Evolutionary conservation across 2,113 vertebrate species (phyloP), one percentile per base, ranked within the genome.

Genomic region (Catharus minimus): DNA sequence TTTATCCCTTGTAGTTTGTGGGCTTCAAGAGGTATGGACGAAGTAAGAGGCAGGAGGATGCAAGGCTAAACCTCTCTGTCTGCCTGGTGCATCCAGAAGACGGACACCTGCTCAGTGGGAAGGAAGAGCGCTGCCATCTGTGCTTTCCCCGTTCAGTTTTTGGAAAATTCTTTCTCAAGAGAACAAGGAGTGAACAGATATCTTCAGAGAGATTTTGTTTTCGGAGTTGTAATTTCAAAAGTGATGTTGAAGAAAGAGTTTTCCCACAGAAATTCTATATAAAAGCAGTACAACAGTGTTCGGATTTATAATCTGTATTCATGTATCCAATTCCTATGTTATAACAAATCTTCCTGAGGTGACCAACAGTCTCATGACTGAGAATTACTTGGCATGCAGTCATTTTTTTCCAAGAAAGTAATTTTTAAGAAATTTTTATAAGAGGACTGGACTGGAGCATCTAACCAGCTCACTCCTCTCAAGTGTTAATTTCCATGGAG

Each of bases 91-190:
- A 56, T 32, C 22, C 30, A 68, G 41, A 80, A 56, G 39, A 39
- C 7, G 39, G 19, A 21, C 24, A 49, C 17, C 4, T 5, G 3
- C 13, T 32, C 9, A 18, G 26, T 28, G 21, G 26, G 14, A 75
- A 56, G 44, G 39, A 73, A 65, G 22, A 33, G 4, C 1, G 0
- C 6, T 62, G 15, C 30, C 0, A 0, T 6, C 20, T 14, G 3
- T 41, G 38, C 11, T 57, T 86, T 43, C 10, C 17, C 5, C 0
- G 0, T 24, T 46, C 36, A 38, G 2, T 30, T 90, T 88, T 85
- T 72, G 4, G 66, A 91, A 66, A 55, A 1, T 5, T 28, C 5
- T 75, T 76, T 56, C 27, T 12, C 12, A n/a, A 4, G 0, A 1
- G 15, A 82, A 1, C 4, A 28, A 47, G 6, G 3, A 2, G 4